Evolutionary conservation across 2,797 vertebrate species (phyloP).

Genomic region (Psittacula derbiana): DNA sequence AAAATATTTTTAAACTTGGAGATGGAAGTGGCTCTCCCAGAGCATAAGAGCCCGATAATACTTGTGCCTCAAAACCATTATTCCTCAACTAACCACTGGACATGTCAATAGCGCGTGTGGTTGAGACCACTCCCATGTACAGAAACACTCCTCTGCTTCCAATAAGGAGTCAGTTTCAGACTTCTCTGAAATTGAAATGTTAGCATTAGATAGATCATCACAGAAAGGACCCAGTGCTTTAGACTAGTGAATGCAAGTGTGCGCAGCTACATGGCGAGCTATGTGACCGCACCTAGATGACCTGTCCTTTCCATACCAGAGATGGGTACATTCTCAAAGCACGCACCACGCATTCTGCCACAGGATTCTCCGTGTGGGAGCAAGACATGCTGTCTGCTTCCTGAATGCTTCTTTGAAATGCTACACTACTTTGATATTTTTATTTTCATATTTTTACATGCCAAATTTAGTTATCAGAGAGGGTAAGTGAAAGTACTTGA

Average conservation of each 20-base stretch:
- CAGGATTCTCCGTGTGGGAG: neutral
- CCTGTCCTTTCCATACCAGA: neutral
- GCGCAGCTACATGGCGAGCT: neutral
- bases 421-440: conserved; percentile 59
- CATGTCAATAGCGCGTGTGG: fast-evolving
- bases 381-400: conserved; percentile 57
- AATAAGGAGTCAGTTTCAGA: neutral
- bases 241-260: neutral
- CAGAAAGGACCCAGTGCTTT: neutral
- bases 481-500: conserved; percentile 37
- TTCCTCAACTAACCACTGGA: neutral
- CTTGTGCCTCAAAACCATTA: neutral
- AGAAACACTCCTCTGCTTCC: neutral
- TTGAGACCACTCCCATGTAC: neutral
- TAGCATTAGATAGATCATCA: neutral
- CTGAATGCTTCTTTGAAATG: conserved; percentile 60
- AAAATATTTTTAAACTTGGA: neutral
- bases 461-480: conserved; percentile 25
- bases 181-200: neutral
- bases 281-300: neutral
- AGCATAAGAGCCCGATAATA: neutral
- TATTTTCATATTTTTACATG: conserved; percentile 40
- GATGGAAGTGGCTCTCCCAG: neutral
- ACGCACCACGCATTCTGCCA: neutral
- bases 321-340: neutral